Evolutionary conservation across 1,140 invertebrate species (phyloP).

Genomic region (Pseudobourletiella spinata): DNA sequence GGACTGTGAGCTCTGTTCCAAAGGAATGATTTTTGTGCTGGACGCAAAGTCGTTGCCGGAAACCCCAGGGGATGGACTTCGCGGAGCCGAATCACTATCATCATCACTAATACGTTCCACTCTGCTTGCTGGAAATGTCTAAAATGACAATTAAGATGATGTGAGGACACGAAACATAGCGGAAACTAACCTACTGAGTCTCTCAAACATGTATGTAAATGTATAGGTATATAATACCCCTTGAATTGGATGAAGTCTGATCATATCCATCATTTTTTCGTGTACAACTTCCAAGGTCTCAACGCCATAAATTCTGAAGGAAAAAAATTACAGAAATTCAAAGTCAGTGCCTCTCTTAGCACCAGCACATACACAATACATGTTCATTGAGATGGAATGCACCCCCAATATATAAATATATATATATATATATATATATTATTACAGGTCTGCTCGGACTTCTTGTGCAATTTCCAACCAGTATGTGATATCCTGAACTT

Average conservation of each 20-base stretch:
- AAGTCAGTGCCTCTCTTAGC: not conserved
- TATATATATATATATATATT: too few species aligned
- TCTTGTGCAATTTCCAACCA: conserved; percentile 4
- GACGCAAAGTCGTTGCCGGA: not conserved
- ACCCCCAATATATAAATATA: too few species aligned
- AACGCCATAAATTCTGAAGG: not conserved
- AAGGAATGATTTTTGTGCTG: not conserved
- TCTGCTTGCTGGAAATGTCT: too few species aligned
- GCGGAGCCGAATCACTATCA: not conserved
- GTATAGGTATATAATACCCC: too few species aligned
- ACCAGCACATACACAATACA: too few species aligned
- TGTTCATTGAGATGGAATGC: too few species aligned
- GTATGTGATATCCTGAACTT: conserved; percentile 15
- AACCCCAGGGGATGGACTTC: not conserved
- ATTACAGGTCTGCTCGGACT: not conserved
- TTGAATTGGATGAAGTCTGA: not conserved
- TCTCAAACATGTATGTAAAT: too few species aligned
- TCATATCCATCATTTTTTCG: conserved; percentile 7
- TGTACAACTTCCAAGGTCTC: not conserved
- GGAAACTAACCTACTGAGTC: too few species aligned
- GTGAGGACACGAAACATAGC: too few species aligned
- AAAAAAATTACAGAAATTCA: conserved; percentile 1
- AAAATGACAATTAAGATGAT: too few species aligned
- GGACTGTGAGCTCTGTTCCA: not conserved
- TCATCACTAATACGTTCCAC: not conserved